Evolutionary conservation across 2,113 vertebrate genomes (phyloP).

Genomic region (Leucoraja erinaceus): DNA sequence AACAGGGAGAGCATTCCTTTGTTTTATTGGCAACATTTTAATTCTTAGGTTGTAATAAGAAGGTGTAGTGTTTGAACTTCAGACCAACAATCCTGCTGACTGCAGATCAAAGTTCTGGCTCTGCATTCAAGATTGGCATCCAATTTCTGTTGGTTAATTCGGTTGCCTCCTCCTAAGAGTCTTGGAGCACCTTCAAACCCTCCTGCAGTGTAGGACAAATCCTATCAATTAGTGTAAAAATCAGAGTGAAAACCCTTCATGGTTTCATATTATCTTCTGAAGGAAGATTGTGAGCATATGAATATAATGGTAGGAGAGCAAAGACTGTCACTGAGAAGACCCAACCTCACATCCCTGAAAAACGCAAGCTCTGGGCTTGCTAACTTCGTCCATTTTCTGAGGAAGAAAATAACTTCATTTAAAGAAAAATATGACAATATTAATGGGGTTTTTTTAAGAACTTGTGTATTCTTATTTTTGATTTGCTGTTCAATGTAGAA

Average conservation of each 20-base stretch:
- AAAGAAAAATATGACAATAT: background rate
- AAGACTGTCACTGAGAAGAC: background rate
- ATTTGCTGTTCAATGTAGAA: background rate
- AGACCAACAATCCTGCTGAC: no score
- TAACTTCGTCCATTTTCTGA: background rate
- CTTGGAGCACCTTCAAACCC: background rate
- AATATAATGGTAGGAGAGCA: background rate
- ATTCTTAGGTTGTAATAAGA: no score
- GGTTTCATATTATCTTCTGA: background rate
- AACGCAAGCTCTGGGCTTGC: background rate
- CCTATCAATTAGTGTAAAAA: background rate
- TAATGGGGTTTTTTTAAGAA: conserved; percentile 9
- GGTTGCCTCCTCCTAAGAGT: no score
- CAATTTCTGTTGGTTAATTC: no score
- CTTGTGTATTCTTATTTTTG: background rate
- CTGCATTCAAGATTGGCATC: no score
- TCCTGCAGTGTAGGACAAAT: no score
- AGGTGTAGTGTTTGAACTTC: no score
- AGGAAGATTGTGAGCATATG: background rate
- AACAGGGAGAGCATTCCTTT: no score
- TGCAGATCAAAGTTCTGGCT: no score
- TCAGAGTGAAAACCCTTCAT: background rate
- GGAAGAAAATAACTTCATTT: background rate
- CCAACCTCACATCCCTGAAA: background rate
- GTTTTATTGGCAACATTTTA: no score